Evolutionary conservation across 2,888 invertebrate species (phyloP), one percentile per base, ranked within the genome.

Genomic region (Allophyes oxyacanthae): DNA sequence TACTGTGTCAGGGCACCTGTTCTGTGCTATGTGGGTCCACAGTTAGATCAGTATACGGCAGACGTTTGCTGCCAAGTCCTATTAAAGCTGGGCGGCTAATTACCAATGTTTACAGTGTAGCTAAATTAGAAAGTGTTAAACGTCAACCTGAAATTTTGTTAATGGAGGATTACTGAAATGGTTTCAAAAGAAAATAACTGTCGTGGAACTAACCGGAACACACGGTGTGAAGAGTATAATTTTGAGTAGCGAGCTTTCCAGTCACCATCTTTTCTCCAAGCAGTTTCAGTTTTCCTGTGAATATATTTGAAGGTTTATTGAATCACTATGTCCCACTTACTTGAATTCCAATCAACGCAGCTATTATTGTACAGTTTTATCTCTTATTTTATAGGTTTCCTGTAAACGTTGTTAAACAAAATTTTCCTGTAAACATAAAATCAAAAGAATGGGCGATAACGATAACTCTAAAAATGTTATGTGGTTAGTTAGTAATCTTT

Each of bases 191-290:
- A 57, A 45, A 64, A 44, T 64, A 60, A 71, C 50, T 56, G 57
- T 60, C 6, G 36, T 32, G 13, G n/a, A 45, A 84, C 89, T 87
- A 60, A 90, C 90, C 73, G 38, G 20, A 82, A 75, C 63, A 81
- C 57, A 9, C 78, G 79, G 30, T 83, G 81, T 33, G 84, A 75
- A 2, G 90, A 88, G 70, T 92, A 92, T 10, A 92, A 73, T 73
- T 84, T 86, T n/a, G 86, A 82, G 64, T 93, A 92, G 28, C 92
- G 86, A 11, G 82, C 78, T 78, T 88, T 91, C 93, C 92, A 93
- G 57, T 88, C 84, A 10, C 78, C 82, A 68, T 84, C 72, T 67
- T 79, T 85, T 41, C 70, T 82, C 89, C 89, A 88, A 38, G 67
- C 40, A 14, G 84, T 73, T 75, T 86, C 84, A 14, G 64, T 46